Percentiles rank a stretch among this genome's conserved stretches.
Evolutionary conservation across 2,797 vertebrate genomes (phyloP).

Genomic region (Rhinatrema bivittatum): DNA sequence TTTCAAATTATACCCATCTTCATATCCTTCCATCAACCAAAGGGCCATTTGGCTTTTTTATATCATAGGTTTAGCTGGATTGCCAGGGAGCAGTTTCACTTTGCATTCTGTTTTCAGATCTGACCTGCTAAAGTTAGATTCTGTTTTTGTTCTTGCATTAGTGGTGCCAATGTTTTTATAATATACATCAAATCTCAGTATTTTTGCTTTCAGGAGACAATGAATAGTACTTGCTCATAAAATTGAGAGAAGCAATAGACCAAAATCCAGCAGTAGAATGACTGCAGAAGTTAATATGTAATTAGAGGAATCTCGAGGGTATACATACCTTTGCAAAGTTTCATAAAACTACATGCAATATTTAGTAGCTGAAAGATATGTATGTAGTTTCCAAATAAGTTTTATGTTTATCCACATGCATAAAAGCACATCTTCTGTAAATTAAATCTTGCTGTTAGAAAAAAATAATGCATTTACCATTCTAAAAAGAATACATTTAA

Average conservation of each 20-base stretch:
- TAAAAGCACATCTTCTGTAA: too few species aligned
- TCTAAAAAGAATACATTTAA: too few species aligned
- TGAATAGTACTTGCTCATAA: neutral
- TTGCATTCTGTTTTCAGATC: conserved; percentile 5
- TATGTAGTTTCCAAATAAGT: too few species aligned
- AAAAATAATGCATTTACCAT: too few species aligned
- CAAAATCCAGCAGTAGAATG: neutral
- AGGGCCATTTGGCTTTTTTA: neutral
- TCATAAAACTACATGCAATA: neutral
- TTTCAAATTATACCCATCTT: neutral
- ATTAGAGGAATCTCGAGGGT: neutral
- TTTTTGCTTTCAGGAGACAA: conserved; percentile 4
- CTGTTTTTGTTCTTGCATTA: conserved; percentile 1
- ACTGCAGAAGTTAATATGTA: neutral
- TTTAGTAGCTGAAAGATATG: too few species aligned
- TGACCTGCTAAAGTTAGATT: conserved; percentile 6
- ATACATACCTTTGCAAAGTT: neutral
- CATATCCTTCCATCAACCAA: neutral
- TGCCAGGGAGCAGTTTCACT: conserved; percentile 5
- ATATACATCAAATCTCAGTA: conserved; percentile 2
- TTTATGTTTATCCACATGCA: too few species aligned
- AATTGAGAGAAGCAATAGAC: neutral
- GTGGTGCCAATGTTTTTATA: conserved; percentile 1
- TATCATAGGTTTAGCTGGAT: conserved; percentile 1
- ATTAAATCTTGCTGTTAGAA: too few species aligned